Percentiles rank a stretch among this genome's conserved stretches.
phyloP scores from a whole-genome alignment of 2,888 invertebrate genomes.

The Hybos culiciformis region DNA sequence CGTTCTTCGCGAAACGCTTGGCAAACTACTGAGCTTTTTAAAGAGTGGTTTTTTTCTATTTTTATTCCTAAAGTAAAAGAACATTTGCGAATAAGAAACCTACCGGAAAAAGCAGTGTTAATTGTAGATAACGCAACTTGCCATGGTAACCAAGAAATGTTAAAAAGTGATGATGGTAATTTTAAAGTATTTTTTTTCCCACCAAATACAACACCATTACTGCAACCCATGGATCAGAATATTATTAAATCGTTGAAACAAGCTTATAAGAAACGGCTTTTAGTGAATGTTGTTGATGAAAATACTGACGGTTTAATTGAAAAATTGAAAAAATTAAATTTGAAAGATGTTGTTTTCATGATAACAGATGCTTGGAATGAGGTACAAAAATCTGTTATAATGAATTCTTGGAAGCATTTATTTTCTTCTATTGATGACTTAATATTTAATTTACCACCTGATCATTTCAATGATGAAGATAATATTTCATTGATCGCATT shows the following conservation, averaged over 20 bases:
- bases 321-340: neutral
- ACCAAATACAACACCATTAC: neutral
- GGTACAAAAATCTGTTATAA: neutral
- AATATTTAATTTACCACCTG: neutral
- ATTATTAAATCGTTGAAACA: constrained; percentile 2
- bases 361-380: neutral
- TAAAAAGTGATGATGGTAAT: neutral
- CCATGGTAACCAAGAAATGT: neutral
- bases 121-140: neutral
- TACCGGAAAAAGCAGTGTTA: constrained; percentile 3
- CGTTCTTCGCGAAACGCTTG: neutral
- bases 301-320: neutral
- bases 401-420: neutral
- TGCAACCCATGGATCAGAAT: constrained; percentile 1
- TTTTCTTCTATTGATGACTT: neutral
- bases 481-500: neutral
- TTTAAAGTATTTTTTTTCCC: neutral
- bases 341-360: neutral
- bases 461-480: neutral
- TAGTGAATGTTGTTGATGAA: neutral
- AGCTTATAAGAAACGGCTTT: neutral
- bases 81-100: neutral
- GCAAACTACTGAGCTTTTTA: neutral
- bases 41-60: neutral
- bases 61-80: neutral